Base-by-base conservation (phyloP, 2,888 invertebrate species). In the Danaus chrysippus region DNA sequence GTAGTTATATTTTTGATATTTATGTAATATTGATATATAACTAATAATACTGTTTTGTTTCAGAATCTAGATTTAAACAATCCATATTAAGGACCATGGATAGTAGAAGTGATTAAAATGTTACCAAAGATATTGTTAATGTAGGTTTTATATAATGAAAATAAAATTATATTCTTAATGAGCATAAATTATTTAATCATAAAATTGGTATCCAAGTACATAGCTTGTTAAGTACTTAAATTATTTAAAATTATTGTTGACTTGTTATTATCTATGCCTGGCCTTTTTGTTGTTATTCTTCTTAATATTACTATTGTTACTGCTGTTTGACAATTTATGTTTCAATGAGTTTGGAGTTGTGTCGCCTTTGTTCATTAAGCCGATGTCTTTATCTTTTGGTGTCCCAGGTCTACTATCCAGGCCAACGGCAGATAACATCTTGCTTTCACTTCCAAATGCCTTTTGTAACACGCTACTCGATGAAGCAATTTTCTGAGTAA, bases 271-370 rank as follows among this genome's bases (percentile, higher is more conserved):
- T 90, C 96, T 93, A 86, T 96, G 96, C 75, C 96, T 93, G 17
- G 96, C 94, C 84, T 96, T 96, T 81, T 96, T 97, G 77, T 94
- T 95, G 72, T 93, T 94, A 78, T 92, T 95, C 76, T 96, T 96
- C 82, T 96, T 96, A 49, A 93, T 91, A 66, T 93, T 94, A 77
- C 91, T 86, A 64, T 76, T 84, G 54, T 86, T 83, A 61, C 78
- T 82, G 64, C 84, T 84, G 63, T 75, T 83, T 12, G 82, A 72
- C 56, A 89, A 71, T 78, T 93, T 93, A 70, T 93, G 93, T 79
- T 93, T 93, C 17, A 90, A 73, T 43, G 86, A 75, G 64, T 86
- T 90, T 13, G 88, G 85, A 65, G 87, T 86, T 56, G 79, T 73
- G 41, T 88, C 89, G 60, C 82, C 85, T 70, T 91, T 89, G 63